A percentile compares a stretch with the other conserved stretches of the same genome.
Evolutionary conservation across 2,797 vertebrate species (phyloP).

Genomic region (Apogon talboti): DNA sequence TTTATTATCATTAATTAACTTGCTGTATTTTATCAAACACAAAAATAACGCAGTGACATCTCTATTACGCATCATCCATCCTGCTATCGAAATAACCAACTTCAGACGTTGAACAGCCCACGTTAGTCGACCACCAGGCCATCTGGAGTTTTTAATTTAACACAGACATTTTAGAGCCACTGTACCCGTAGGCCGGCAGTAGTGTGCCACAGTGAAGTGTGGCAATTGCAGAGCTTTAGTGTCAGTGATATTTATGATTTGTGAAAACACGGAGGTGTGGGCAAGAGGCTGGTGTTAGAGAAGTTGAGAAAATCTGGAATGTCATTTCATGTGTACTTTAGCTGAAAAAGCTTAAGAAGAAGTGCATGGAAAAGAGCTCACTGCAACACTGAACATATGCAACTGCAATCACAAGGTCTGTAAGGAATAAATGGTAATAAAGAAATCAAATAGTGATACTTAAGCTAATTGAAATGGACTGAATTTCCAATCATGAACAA

Average conservation of each 20-base stretch:
- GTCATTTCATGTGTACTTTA: constrained; percentile 5
- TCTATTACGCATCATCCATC: too few relatives aligned
- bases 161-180: constrained; percentile 7
- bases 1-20: too few relatives aligned
- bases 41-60: too few relatives aligned
- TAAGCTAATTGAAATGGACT: constrained; percentile 5
- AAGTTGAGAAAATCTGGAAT: constrained; percentile 20
- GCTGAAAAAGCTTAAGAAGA: background rate
- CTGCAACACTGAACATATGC: background rate
- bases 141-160: constrained; percentile 19
- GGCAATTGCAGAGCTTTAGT: constrained; percentile 29
- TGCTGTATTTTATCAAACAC: too few relatives aligned
- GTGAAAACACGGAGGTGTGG: constrained; percentile 15
- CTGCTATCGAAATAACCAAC: too few relatives aligned
- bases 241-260: constrained; percentile 44
- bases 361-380: background rate
- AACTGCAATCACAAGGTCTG: background rate
- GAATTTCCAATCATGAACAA: constrained; percentile 23
- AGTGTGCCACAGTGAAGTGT: constrained; percentile 19
- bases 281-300: constrained; percentile 11
- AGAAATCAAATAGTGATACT: constrained; percentile 11
- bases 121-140: too few relatives aligned
- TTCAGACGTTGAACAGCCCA: too few relatives aligned
- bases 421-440: background rate
- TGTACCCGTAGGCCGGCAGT: constrained; percentile 14